Conservation (phyloP, 2,888 invertebrate species). For the Chrysolina americana region DNA sequence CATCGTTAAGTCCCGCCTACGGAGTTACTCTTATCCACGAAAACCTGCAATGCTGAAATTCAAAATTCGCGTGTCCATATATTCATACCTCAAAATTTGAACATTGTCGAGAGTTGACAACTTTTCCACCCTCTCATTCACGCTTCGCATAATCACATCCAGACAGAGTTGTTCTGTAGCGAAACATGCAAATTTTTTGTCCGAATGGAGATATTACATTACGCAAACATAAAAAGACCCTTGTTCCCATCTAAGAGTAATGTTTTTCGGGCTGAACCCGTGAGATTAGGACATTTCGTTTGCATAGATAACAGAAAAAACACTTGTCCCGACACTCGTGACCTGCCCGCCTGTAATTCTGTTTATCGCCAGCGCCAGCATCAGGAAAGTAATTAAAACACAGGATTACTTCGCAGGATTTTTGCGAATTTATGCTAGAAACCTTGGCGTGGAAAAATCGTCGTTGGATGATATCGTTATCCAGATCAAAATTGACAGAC, state of each 20-base stretch:
- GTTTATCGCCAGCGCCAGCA: conserved; percentile 59
- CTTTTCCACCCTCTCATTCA: conserved; percentile 21
- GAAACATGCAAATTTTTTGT: conserved; percentile 50
- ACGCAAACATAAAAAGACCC: conserved; percentile 54
- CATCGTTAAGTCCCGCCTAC: no score
- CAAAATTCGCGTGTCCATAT: neutral
- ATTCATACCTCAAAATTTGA: neutral
- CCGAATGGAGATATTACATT: conserved; percentile 55
- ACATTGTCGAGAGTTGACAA: conserved; percentile 7
- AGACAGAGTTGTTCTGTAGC: conserved; percentile 43
- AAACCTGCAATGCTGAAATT: neutral
- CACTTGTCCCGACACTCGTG: conserved; percentile 68
- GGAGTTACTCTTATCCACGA: neutral
- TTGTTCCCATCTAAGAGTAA: conserved; percentile 55
- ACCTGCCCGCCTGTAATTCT: conserved; percentile 64
- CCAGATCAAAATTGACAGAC: neutral
- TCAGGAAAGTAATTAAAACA: conserved; percentile 63
- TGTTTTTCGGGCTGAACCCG: conserved; percentile 61
- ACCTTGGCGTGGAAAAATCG: neutral
- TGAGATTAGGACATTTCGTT: conserved; percentile 66
- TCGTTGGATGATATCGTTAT: neutral
- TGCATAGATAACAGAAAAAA: conserved; percentile 68
- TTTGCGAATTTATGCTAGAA: conserved; percentile 38
- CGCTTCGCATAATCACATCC: conserved; percentile 39
- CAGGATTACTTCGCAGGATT: conserved; percentile 45